phyloP scores from a whole-genome alignment of 2,888 invertebrate species.

The Fragum whitleyi region DNA sequence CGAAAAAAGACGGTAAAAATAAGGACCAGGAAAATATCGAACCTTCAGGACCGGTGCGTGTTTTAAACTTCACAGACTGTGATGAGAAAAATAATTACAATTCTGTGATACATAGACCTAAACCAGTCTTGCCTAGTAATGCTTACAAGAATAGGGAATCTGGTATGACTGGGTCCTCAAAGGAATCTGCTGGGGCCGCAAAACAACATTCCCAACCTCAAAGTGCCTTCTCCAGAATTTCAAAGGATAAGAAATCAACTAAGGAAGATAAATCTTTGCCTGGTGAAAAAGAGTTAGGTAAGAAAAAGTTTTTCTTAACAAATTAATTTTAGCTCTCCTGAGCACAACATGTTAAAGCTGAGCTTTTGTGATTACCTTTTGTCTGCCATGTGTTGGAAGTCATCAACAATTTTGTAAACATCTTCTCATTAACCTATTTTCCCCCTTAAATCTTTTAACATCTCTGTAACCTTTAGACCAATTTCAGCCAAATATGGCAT shows the following conservation, averaged over 20 bases:
- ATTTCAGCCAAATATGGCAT: no score
- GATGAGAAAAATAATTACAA: slow-evolving; percentile 51
- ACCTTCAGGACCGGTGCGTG: slow-evolving; percentile 62
- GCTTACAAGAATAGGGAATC: slow-evolving; percentile 45
- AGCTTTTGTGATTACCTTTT: no score
- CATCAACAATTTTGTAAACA: no score
- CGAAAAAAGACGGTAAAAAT: slow-evolving; percentile 19
- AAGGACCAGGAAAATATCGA: slow-evolving; percentile 60
- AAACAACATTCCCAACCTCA: slow-evolving; percentile 42
- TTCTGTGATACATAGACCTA: slow-evolving; percentile 63
- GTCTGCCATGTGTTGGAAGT: no score
- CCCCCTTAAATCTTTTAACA: no score
- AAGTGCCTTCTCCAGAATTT: slow-evolving; percentile 63
- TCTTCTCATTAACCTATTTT: no score
- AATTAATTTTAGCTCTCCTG: no score
- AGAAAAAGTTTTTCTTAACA: no score
- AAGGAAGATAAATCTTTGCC: slow-evolving; percentile 60
- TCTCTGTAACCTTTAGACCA: no score
- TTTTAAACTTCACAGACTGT: slow-evolving; percentile 55
- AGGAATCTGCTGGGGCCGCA: slow-evolving; percentile 43
- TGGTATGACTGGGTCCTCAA: slow-evolving; percentile 26
- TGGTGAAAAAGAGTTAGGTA: slow-evolving; percentile 69
- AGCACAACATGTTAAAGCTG: no score
- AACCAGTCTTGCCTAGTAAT: slow-evolving; percentile 62
- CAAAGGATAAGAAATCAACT: slow-evolving; percentile 43